These are phyloP conservation scores for Cinclus mexicanus DNA, from an alignment of 2,113 vertebrate species.

Conservation along the genomic window DNA sequence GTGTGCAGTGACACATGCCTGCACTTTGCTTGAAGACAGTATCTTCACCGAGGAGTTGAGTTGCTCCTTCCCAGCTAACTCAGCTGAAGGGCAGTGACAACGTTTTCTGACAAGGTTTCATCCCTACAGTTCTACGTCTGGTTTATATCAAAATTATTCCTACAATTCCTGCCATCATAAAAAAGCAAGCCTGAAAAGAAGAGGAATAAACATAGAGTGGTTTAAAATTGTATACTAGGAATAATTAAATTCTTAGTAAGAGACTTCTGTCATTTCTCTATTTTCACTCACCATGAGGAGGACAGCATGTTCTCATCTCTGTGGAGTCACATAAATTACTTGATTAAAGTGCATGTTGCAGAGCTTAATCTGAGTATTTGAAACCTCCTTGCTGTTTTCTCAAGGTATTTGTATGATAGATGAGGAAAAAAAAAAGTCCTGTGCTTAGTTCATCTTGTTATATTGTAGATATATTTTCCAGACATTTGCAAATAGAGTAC, in stretches of 20 bases:
- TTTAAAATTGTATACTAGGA: constrained; percentile 12
- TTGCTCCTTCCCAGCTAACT: neutral
- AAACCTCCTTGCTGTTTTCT: constrained; percentile 41
- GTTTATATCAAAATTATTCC: constrained; percentile 21
- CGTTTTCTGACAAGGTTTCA: neutral
- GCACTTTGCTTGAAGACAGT: neutral
- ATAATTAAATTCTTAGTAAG: constrained; percentile 4
- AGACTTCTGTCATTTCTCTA: constrained; percentile 31
- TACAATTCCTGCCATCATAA: neutral
- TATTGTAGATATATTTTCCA: neutral
- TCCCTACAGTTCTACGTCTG: neutral
- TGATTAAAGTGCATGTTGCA: constrained; percentile 23
- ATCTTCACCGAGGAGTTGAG: neutral
- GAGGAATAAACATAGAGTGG: neutral
- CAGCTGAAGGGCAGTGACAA: neutral
- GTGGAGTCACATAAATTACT: constrained; percentile 11
- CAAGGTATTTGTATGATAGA: constrained; percentile 20
- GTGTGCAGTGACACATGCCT: neutral
- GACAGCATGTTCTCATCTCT: constrained; percentile 36
- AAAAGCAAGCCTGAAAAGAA: constrained; percentile 16
- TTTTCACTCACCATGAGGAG: constrained; percentile 18
- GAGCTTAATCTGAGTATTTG: constrained; percentile 37
- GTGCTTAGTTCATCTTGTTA: constrained; percentile 17
- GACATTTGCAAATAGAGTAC: constrained; percentile 35
- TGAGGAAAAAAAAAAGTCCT: neutral